Conservation (phyloP, 1,140 invertebrate genomes). For the Drosophila simulans region DNA sequence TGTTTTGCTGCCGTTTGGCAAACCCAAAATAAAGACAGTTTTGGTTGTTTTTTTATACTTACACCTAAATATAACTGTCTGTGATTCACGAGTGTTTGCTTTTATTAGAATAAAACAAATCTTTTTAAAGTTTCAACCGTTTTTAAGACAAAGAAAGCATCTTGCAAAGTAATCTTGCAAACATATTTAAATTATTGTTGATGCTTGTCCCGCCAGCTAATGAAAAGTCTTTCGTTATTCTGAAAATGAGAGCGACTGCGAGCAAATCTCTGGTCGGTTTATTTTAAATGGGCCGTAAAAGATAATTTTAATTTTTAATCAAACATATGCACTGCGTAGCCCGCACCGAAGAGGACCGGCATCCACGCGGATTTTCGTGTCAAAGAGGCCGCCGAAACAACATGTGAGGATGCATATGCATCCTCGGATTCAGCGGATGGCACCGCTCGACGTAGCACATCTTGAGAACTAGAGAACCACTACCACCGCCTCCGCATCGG, state of each 20-base stretch:
- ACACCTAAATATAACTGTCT: neutral
- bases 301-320: conserved; percentile 84
- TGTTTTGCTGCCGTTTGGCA: neutral
- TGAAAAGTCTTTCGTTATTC: conserved; percentile 66
- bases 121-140: neutral
- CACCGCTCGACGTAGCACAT: conserved; percentile 52
- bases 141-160: conserved; percentile 21
- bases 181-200: conserved; percentile 49
- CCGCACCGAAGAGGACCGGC: conserved; percentile 32
- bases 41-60: no score
- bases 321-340: conserved; percentile 72
- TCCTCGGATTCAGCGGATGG: conserved; percentile 28
- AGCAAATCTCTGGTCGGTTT: conserved; percentile 81
- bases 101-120: neutral
- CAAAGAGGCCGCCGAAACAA: conserved; percentile 75
- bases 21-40: neutral
- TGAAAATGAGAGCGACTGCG: conserved; percentile 79
- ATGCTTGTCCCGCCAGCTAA: conserved; percentile 29
- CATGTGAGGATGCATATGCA: conserved; percentile 50
- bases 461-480: conserved; percentile 36
- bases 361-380: conserved; percentile 36
- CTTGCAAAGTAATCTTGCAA: conserved; percentile 30
- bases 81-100: no score
- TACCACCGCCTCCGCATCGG: conserved; percentile 36
- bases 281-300: conserved; percentile 82